Conservation (phyloP, 2,113 vertebrate genomes). For the Murina feae region DNA sequence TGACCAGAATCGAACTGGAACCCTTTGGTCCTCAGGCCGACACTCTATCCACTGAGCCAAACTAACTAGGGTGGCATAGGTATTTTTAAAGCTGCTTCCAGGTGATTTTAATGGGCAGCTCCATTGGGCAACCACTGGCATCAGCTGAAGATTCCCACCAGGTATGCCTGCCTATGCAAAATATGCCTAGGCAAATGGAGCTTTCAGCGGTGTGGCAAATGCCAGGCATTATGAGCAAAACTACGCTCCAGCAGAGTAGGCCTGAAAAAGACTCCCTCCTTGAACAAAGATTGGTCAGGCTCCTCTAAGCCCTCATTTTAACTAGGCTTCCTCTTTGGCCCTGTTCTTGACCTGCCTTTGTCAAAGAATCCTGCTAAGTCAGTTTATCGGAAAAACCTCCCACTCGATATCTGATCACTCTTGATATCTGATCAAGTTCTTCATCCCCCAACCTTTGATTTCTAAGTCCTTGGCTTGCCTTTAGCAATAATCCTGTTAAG, state of each 20-base stretch:
- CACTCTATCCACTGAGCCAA: neutral
- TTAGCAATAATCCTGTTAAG: slow-evolving; percentile 9
- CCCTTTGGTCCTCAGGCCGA: neutral
- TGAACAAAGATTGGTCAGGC: neutral
- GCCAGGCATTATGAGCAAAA: neutral
- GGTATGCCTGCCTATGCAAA: neutral
- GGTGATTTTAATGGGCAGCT: neutral
- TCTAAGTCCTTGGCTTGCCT: neutral
- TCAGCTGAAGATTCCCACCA: neutral
- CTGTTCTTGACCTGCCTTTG: neutral
- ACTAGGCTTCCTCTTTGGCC: neutral
- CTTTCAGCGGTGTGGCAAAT: neutral
- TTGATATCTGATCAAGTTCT: neutral
- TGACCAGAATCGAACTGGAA: too few species aligned
- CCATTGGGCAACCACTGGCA: neutral
- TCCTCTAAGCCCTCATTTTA: neutral
- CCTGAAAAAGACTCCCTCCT: neutral
- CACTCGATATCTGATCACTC: neutral
- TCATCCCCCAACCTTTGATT: neutral
- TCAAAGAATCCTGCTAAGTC: slow-evolving; percentile 2
- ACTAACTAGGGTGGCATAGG: neutral
- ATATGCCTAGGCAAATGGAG: neutral
- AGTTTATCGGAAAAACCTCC: neutral
- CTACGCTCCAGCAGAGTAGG: neutral
- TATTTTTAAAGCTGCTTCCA: neutral